Percentiles rank a stretch among this genome's conserved stretches.
These are phyloP conservation scores for Empidonax traillii DNA, from an alignment of 2,113 vertebrate species.

Conservation along the genomic window DNA sequence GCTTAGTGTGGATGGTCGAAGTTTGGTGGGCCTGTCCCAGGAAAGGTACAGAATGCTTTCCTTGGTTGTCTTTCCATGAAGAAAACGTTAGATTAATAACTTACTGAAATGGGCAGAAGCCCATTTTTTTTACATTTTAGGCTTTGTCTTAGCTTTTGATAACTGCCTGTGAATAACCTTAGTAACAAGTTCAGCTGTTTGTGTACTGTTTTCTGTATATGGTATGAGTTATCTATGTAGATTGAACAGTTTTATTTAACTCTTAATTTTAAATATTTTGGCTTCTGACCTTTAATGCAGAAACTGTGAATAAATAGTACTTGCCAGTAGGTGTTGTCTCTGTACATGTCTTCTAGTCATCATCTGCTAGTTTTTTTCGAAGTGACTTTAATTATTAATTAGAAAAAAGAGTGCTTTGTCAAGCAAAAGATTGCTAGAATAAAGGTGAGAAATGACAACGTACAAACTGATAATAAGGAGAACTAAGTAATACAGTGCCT, in stretches of 20 bases:
- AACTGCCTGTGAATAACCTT: neutral
- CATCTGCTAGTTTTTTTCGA: neutral
- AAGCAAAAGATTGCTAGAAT: neutral
- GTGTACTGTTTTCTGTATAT: neutral
- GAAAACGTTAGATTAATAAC: neutral
- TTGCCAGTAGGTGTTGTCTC: neutral
- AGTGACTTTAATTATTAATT: neutral
- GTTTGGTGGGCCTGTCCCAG: slow-evolving; percentile 95
- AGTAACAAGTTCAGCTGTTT: neutral
- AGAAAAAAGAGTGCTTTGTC: neutral
- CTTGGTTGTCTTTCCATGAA: neutral
- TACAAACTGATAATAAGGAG: neutral
- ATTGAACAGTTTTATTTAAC: neutral
- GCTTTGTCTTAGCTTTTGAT: neutral
- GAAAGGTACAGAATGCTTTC: slow-evolving; percentile 81
- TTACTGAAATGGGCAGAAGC: neutral
- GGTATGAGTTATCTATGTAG: rapidly evolving
- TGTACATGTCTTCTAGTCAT: neutral
- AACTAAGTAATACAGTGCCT: neutral
- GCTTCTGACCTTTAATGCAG: neutral
- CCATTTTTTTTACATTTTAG: neutral
- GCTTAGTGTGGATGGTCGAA: slow-evolving; percentile 94
- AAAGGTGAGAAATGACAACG: neutral
- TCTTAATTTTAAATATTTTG: neutral
- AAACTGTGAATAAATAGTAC: neutral